A percentile compares a stretch with the other conserved stretches of the same genome.
Conservation (phyloP, 2,113 vertebrate species). For the Paracanthobrama guichenoti region DNA sequence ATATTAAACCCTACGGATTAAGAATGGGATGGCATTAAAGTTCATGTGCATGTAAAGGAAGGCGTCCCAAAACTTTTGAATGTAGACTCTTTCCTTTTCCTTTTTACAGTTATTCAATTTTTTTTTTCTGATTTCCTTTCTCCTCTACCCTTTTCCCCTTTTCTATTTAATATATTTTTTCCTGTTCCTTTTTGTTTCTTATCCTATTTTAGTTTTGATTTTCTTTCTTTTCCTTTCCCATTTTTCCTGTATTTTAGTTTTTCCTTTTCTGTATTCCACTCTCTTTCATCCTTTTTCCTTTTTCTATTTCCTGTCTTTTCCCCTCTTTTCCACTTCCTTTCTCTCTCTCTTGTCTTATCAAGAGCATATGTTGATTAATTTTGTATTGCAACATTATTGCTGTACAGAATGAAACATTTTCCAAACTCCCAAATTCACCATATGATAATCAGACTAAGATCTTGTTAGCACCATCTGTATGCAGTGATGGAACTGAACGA, state of each 20-base stretch:
- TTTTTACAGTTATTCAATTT: neutral
- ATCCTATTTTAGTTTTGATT: neutral
- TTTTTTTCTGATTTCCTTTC: neutral
- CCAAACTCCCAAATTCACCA: conserved; percentile 14
- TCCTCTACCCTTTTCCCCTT: neutral
- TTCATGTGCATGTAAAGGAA: no score
- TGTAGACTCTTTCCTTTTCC: neutral
- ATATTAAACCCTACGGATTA: no score
- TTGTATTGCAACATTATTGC: neutral
- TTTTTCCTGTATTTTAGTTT: neutral
- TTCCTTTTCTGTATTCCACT: neutral
- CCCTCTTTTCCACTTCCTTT: neutral
- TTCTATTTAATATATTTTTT: neutral
- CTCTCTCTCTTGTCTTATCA: neutral
- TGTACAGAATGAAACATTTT: conserved; percentile 17
- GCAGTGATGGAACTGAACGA: conserved; percentile 36
- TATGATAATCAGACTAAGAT: conserved; percentile 44
- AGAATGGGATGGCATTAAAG: no score
- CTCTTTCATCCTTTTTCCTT: neutral
- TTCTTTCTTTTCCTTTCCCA: neutral
- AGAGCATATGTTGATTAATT: neutral
- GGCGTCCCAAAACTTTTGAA: no score
- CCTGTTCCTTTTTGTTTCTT: neutral
- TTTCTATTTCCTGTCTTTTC: neutral
- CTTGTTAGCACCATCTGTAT: conserved; percentile 42